Evolutionary conservation across 2,797 vertebrate genomes (phyloP).

Genomic region (Natrix natrix): DNA sequence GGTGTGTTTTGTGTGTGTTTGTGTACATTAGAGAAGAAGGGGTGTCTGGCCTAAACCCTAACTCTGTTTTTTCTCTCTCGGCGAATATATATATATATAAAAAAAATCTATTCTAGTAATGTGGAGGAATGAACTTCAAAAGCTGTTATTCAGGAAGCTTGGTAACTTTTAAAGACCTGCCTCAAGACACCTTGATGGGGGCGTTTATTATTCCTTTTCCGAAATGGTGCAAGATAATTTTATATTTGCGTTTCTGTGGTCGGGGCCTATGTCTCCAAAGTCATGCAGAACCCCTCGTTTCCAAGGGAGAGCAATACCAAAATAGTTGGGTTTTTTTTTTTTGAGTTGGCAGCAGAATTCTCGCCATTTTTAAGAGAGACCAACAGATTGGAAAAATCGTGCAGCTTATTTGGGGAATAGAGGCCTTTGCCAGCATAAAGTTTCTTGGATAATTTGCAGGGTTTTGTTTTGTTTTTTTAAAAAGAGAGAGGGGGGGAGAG

Average conservation of each 20-base stretch:
- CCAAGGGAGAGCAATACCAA: conserved; percentile 48
- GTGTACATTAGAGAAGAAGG: conserved; percentile 32
- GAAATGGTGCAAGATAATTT: conserved; percentile 60
- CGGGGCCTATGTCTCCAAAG: conserved; percentile 55
- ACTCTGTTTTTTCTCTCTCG: neutral
- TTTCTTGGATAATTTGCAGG: conserved; percentile 28
- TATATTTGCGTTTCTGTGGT: conserved; percentile 61
- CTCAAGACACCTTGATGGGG: conserved; percentile 39
- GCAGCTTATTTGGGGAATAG: conserved; percentile 16
- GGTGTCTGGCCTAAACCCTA: neutral
- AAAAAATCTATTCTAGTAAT: conserved; percentile 47
- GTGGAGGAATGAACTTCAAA: conserved; percentile 28
- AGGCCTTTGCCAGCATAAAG: conserved; percentile 34
- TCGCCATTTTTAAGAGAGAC: conserved; percentile 55
- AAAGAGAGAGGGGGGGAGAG: neutral
- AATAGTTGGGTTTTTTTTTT: conserved; percentile 39
- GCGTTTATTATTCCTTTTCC: conserved; percentile 67
- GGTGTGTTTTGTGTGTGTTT: conserved; percentile 2
- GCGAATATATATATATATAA: conserved; percentile 13
- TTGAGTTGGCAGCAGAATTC: conserved; percentile 49
- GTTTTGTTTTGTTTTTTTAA: conserved; percentile 19
- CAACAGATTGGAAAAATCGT: conserved; percentile 53
- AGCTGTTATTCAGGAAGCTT: neutral
- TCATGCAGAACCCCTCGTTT: conserved; percentile 60
- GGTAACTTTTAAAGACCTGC: neutral